These are phyloP conservation scores for Chaenogobius annularis DNA, from an alignment of 2,113 vertebrate genomes.

Conservation along the genomic window DNA sequence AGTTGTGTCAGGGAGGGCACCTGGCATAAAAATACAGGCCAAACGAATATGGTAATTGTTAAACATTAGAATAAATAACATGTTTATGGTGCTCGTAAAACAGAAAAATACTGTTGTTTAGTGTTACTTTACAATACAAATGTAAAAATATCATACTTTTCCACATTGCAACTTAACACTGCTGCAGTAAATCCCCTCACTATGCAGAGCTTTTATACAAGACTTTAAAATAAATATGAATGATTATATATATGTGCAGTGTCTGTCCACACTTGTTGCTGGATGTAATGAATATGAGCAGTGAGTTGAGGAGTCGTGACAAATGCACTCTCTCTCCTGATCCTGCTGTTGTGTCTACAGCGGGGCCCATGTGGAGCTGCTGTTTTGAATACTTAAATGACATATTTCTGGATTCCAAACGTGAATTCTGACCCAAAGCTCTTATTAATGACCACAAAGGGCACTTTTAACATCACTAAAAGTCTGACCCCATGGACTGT, in stretches of 20 bases:
- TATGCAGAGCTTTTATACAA: neutral
- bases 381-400: slow-evolving; percentile 12
- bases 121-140: too few relatives aligned
- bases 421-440: slow-evolving; percentile 5
- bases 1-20: neutral
- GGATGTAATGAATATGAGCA: neutral
- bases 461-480: neutral
- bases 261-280: neutral
- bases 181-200: neutral
- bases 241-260: neutral
- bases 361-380: neutral
- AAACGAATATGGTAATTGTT: neutral
- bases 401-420: neutral
- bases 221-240: neutral
- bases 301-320: slow-evolving; percentile 6
- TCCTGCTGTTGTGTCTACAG: slow-evolving; percentile 47
- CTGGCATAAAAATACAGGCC: neutral
- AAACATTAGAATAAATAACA: neutral
- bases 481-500: neutral
- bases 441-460: neutral
- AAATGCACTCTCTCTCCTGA: neutral
- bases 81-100: too few relatives aligned
- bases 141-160: too few relatives aligned
- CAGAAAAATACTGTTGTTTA: neutral
- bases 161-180: too few relatives aligned